phyloP scores from a whole-genome alignment of 2,113 vertebrate genomes.

The Ceyx melanurus region DNA sequence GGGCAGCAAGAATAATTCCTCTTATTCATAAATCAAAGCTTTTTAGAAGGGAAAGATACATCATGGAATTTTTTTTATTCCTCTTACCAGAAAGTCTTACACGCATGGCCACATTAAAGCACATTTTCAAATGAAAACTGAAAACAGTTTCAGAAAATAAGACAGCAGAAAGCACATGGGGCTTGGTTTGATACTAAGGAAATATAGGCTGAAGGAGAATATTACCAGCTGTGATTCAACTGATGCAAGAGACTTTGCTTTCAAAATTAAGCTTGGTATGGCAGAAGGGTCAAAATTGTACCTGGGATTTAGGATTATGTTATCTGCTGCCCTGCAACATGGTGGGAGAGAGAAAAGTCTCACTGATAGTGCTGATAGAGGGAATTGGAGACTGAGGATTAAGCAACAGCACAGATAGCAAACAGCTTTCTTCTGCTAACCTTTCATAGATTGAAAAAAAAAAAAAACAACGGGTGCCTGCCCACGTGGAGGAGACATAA shows the following conservation, averaged over 20 bases:
- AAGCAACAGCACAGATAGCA: slow-evolving; percentile 49
- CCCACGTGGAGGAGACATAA: not conserved
- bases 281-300: slow-evolving; percentile 26
- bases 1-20: slow-evolving; percentile 33
- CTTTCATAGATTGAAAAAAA: not conserved
- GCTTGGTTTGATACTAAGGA: slow-evolving; percentile 23
- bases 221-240: slow-evolving; percentile 49
- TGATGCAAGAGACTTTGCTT: slow-evolving; percentile 50
- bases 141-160: slow-evolving; percentile 61
- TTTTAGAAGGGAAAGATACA: slow-evolving; percentile 42
- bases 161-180: slow-evolving; percentile 28
- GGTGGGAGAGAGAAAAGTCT: slow-evolving; percentile 62
- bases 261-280: not conserved
- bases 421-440: slow-evolving; percentile 44
- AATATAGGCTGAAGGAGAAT: slow-evolving; percentile 20
- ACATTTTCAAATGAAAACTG: slow-evolving; percentile 20
- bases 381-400: slow-evolving; percentile 66
- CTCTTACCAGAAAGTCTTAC: slow-evolving; percentile 31
- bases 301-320: slow-evolving; percentile 70
- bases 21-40: slow-evolving; percentile 54
- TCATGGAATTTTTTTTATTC: slow-evolving; percentile 20
- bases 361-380: not conserved
- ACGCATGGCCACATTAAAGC: slow-evolving; percentile 44
- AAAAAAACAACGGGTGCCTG: not conserved
- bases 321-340: slow-evolving; percentile 66